Evolutionary conservation across 2,888 invertebrate genomes (phyloP), one percentile per base, ranked within the genome.

Genomic region (Lycaena phlaeas): DNA sequence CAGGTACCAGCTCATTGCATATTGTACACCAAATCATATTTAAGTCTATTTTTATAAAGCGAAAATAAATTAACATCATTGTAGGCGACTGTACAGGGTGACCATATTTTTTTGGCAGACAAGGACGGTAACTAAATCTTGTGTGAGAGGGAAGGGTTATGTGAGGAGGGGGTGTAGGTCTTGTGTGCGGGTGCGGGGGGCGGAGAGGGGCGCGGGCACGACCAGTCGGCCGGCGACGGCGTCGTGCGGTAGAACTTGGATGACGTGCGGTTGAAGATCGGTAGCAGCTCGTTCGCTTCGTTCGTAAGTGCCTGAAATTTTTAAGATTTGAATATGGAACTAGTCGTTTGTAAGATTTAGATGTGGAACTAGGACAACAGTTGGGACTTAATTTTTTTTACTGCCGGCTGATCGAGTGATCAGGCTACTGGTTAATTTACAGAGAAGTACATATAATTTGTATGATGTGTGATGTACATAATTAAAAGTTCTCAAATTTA

Each of bases 211-310:
- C 67, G 0, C 34, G 77, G 67, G 1, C 71, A 82, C 2, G 93
- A 93, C 97, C 98, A 98, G 68, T 98, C 98, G 10, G 92, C 94
- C 1, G 93, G 91, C 40, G 92, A 93, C 11, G 92, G 86, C 2
- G 91, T 88, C 0, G 93, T 90, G 40, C 89, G 87, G 82, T 98
- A 98, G 74, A 96, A 95, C 68, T 92, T 93, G 4, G 93, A 92
- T 6, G 97, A 95, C 1, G 97, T 97, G 59, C 96, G 95, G 81
- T 98, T 98, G 87, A 97, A 99, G 49, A 99, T 93, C 0, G 99
- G 99, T 40, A 99, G 86, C 31, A 97, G 86, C 67, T 99, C 99
- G 79, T 96, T 97, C 1, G 99, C 98, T 82, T 99, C 98, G 74
- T 96, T 94, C 2, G 97, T 92, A 42, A 97, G 79, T 0, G 97